Evolutionary conservation across 53 echinoderm and acorn worm genomes (phyloP).

Genomic region (Hippasteria phrygiana): DNA sequence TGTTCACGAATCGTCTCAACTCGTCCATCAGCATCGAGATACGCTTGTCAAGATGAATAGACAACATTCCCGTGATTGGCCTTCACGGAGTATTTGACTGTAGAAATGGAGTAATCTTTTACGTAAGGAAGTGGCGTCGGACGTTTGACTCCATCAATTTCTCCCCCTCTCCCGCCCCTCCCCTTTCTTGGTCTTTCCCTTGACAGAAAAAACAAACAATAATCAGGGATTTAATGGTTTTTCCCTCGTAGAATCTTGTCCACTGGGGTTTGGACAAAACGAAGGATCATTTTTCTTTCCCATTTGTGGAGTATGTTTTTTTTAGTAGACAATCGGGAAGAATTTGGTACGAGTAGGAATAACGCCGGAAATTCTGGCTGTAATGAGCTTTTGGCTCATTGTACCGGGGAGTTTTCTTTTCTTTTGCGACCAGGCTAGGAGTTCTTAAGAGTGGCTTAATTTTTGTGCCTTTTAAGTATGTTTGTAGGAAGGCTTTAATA

Average conservation of each 20-base stretch:
- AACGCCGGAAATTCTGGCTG: conserved; percentile 1
- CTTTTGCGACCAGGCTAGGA: too few relatives aligned
- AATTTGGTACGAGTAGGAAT: neutral
- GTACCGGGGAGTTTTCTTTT: neutral
- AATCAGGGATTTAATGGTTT: conserved; percentile 5
- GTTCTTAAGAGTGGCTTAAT: too few relatives aligned
- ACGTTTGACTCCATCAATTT: neutral
- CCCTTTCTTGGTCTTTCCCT: conserved; percentile 9
- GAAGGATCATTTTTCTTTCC: conserved; percentile 26
- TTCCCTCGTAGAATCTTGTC: neutral
- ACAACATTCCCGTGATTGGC: conserved; percentile 19
- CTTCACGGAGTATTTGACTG: neutral
- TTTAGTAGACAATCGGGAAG: neutral
- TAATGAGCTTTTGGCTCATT: neutral
- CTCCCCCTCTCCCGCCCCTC: neutral
- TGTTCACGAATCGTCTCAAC: conserved; percentile 22
- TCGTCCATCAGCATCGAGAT: neutral
- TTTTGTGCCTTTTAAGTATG: too few relatives aligned
- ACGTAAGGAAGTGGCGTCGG: conserved; percentile 16
- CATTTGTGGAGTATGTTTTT: neutral
- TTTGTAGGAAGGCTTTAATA: too few relatives aligned
- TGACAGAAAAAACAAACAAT: neutral
- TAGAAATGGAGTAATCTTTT: conserved; percentile 35
- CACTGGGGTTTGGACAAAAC: conserved; percentile 25
- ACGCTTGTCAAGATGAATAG: conserved; percentile 1